Base-by-base conservation (phyloP, 2,113 vertebrate genomes). In the Poeciliopsis turrubarensis region DNA sequence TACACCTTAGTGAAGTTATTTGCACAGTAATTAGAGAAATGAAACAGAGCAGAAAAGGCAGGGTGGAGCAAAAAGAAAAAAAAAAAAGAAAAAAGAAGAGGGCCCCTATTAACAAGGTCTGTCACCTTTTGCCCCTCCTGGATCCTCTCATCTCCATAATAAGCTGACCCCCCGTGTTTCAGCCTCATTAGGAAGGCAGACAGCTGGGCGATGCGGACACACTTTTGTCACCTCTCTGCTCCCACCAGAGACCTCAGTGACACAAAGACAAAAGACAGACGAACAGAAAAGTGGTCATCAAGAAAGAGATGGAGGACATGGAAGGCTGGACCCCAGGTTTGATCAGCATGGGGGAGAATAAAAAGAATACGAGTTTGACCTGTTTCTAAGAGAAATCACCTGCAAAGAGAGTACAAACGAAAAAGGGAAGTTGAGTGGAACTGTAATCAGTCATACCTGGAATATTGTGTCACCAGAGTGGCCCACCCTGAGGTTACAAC, bases 61-160 rank as follows among this genome's bases (percentile, higher is more conserved):
- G 47, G 64, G 90, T 90, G 79, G 89, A 89, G 87, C 81, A 70
- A 77, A 80, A 68, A 86, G 89, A 39, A 34, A 29, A 29, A 29
- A 2, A 39, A 34, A 29, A 29, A 29, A 2, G 2, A 29, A 29
- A 37, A 37, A 37, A 37, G 10, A 11, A 37, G 91, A 91, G 87
- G 91, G 83, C 88, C 90, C 89, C 88, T 71, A 92, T 95, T 94
- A 95, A 91, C 60, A 77, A 92, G 93, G 93, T 94, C 90, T 84
- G 78, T 94, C 93, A 93, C 94, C 95, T 95, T 91, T 94, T 83
- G 89, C 92, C 91, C 91, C 81, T 86, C 89, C 86, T 79, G 80
- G 86, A 87, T 90, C 86, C 76, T 83, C 91, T 94, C 95, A 96
- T 96, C 95, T 96, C 93, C 94, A 96, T 95, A 96, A 95, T 94